Base-by-base conservation (phyloP, 2,888 invertebrate genomes). In the Orchesellides sinensis region DNA sequence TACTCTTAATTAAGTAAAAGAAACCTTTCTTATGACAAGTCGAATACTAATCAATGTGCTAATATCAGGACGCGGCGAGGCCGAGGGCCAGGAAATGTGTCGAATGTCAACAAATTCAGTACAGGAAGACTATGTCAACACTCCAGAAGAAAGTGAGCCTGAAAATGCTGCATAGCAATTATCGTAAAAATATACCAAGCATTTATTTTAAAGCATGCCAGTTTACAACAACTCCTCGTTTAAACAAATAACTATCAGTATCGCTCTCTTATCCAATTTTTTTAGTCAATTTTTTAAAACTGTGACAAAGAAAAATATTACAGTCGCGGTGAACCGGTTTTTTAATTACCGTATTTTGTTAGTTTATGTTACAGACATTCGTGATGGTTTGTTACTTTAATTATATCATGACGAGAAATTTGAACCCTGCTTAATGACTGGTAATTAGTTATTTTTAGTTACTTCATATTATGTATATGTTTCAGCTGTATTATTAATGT, bases 61-160 rank as follows among this genome's bases (percentile, higher is more conserved):
- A 14, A n/a, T 54, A 25, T 25, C 17, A 54, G 78, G 59, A 1
- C 47, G 78, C 0, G 78, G 78, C 2, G 86, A 88, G 29, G 84
- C 84, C 2, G 88, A 88, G 52, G 88, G 87, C 12, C 88, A 87
- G 61, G 88, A 87, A 80, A 88, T 88, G 88, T 86, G 83, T 49
- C 79, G 82, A 49, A 84, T 85, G 65, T 83, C 84, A 35, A 78
- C 78, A 19, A 78, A 78, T 54, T 78, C 78, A 0, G 78, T 78
- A 12, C 78, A 78, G 59, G 78, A 78, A 54, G 78, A 78, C 32
- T 78, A 78, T 52, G 78, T 78, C 6, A 78, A 78, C 63, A 78
- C 78, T 63, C 78, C 78, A 70, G 78, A 78, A 61, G 78, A 78
- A 78, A 78, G 78, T 78, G 78, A 78, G 78, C 78, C 78, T 78